Evolutionary conservation across 2,888 invertebrate genomes (phyloP), one percentile per base, ranked within the genome.

Genomic region (Ryuthela nishihirai): DNA sequence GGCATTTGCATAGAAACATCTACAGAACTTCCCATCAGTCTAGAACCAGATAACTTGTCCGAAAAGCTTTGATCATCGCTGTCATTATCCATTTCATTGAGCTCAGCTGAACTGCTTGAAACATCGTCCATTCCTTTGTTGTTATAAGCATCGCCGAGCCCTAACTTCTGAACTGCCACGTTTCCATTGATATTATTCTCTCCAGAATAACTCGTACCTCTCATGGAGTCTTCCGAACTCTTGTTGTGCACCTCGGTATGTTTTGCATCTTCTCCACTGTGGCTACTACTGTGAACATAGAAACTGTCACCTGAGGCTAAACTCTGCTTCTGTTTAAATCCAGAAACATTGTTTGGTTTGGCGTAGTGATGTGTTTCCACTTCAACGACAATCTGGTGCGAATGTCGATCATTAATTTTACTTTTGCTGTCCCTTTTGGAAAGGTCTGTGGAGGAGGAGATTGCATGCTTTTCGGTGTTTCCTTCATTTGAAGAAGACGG

Each of bases 1-100:
- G 9, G 15, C 17, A 25, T 17, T 15, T 20, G 23, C 20, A 17
- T 38, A 3, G 38, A 38, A 38, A n/a, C 38, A 38, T 38, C 4
- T 38, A 17, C 1, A 18, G 18, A 38, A 15, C 17, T 3, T 38
- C n/a, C n/a, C n/a, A n/a, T n/a, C n/a, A n/a, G n/a, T n/a, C n/a
- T n/a, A n/a, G n/a, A n/a, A n/a, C n/a, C n/a, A n/a, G n/a, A 12
- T 24, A 20, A 9, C 34, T 36, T 18, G 25, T 21, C 24, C 41
- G n/a, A n/a, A n/a, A n/a, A 18, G 6, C 41, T 26, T 7, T 35
- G n/a, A 20, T 54, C 54, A 35, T 58, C 58, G 15, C 58, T 58
- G 26, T 58, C 49, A 23, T 58, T 58, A n/a, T 58, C n/a, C n/a
- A n/a, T n/a, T n/a, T n/a, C 58, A 39, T 58, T 58, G 29, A 58